Evolutionary conservation across 2,888 invertebrate species (phyloP).

Genomic region (Catocala sponsa): DNA sequence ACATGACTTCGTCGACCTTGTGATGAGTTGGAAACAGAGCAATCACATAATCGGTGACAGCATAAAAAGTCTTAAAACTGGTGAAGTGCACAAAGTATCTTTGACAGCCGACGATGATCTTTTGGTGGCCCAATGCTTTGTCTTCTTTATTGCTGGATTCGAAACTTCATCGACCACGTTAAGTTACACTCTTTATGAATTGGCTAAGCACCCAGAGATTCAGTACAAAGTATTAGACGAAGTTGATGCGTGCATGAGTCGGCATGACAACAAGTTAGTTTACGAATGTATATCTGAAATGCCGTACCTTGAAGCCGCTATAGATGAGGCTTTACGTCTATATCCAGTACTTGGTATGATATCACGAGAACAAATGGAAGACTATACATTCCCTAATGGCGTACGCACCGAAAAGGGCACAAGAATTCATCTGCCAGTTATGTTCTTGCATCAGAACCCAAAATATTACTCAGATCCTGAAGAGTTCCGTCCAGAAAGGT

Average conservation of each 20-base stretch:
- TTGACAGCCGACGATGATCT: conserved; percentile 36
- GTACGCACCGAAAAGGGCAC: conserved; percentile 53
- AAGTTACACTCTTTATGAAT: conserved; percentile 36
- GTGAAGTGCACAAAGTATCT: conserved; percentile 28
- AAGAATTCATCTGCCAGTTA: conserved; percentile 59
- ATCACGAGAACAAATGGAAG: conserved; percentile 57
- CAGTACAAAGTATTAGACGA: conserved; percentile 25
- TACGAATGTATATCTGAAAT: conserved; percentile 46
- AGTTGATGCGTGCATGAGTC: conserved; percentile 31
- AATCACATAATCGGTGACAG: conserved; percentile 55
- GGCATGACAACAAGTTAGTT: conserved; percentile 27
- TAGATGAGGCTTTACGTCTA: conserved; percentile 57
- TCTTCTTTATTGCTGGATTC: conserved; percentile 49
- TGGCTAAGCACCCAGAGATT: conserved; percentile 38
- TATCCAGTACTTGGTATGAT: conserved; percentile 59
- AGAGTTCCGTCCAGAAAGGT: conserved; percentile 59
- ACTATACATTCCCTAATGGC: conserved; percentile 59
- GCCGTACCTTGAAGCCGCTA: conserved; percentile 59
- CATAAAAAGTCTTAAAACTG: conserved; percentile 35
- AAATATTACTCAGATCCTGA: conserved; percentile 60
- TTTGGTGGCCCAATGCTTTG: conserved; percentile 44
- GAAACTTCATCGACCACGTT: conserved; percentile 46
- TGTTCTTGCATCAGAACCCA: conserved; percentile 57
- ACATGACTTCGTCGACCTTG: conserved; percentile 48
- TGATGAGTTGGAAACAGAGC: conserved; percentile 42